Evolutionary conservation across 2,113 vertebrate genomes (phyloP).

Genomic region (Otus sunia): DNA sequence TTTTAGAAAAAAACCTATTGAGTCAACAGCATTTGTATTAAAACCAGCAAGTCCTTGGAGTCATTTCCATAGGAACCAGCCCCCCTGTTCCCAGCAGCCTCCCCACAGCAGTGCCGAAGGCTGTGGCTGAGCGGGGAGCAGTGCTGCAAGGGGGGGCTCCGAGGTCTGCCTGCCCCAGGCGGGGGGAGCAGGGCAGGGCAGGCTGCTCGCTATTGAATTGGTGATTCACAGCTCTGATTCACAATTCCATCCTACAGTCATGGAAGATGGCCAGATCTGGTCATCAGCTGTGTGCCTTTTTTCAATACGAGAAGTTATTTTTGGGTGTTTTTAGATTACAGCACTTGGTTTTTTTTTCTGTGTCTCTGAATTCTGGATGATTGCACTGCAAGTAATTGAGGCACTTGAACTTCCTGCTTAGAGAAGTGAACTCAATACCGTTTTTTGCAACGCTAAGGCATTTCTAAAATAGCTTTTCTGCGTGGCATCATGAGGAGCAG

Average conservation of each 20-base stretch:
- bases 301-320: neutral
- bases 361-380: constrained; percentile 53
- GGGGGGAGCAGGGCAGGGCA: neutral
- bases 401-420: constrained; percentile 39
- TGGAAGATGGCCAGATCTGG: constrained; percentile 6
- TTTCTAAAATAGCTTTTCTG: constrained; percentile 35
- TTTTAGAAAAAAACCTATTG: neutral
- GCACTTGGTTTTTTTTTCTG: neutral
- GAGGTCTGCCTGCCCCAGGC: neutral
- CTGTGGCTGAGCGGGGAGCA: accelerated
- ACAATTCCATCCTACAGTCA: neutral
- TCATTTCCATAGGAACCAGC: constrained; percentile 22
- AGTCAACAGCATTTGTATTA: neutral
- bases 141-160: neutral
- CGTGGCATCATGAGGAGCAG: neutral
- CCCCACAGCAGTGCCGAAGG: neutral
- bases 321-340: constrained; percentile 41
- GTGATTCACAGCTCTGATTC: constrained; percentile 33
- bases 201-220: neutral
- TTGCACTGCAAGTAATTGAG: constrained; percentile 27
- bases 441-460: constrained; percentile 20
- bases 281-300: constrained; percentile 36
- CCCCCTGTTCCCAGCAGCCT: neutral
- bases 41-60: neutral
- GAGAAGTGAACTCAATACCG: neutral